A percentile compares a stretch with the other conserved stretches of the same genome.
Conservation (phyloP, 2,888 invertebrate species). For the Linhomoeus sp. region DNA sequence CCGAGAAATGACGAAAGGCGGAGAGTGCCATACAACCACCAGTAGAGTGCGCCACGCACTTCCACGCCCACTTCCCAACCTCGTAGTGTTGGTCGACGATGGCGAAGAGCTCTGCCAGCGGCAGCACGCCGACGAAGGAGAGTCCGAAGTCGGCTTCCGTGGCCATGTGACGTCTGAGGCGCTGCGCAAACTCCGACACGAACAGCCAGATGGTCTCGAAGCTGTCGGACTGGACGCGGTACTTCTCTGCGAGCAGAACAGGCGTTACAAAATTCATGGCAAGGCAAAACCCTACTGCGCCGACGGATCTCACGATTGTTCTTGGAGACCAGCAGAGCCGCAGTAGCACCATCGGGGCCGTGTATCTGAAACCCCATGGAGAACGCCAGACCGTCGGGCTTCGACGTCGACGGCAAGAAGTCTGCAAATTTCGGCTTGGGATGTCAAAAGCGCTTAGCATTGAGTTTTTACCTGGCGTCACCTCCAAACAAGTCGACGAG, state of each 20-base stretch:
- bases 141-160: conserved; percentile 9
- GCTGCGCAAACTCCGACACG: conserved; percentile 8
- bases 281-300: background rate
- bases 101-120: conserved; percentile 9
- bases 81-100: conserved; percentile 7
- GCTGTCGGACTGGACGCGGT: conserved; percentile 11
- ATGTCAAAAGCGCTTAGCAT: no score
- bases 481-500: no score
- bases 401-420: conserved; percentile 9
- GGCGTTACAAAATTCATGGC: background rate
- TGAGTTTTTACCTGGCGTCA: no score
- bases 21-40: no score
- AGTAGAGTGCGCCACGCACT: no score
- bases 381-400: conserved; percentile 2
- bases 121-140: conserved; percentile 6
- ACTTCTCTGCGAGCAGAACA: conserved; percentile 8
- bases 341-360: background rate
- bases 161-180: conserved; percentile 7
- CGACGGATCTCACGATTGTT: conserved; percentile 8
- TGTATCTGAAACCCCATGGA: background rate
- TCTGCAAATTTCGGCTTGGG: no score
- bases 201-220: conserved; percentile 9
- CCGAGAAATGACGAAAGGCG: no score
- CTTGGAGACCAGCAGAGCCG: conserved; percentile 10
- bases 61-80: no score